Conservation (phyloP, 2,888 invertebrate genomes). For the Lissocephala sabroskyi region DNA sequence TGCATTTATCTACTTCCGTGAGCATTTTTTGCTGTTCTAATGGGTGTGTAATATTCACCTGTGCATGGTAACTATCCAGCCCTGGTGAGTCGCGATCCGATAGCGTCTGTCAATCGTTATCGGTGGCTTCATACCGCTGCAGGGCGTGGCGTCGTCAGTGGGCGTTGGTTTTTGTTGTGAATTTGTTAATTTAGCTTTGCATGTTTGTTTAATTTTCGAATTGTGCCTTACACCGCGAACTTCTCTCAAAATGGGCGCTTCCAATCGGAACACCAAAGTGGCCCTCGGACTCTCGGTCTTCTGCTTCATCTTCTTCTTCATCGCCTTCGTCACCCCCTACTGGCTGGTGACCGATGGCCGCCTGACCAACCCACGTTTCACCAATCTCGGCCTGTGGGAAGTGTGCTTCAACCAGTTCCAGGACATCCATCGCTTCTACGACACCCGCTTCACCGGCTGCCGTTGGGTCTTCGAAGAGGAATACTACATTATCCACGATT, state of each 20-base stretch:
- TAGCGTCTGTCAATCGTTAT: too few relatives aligned
- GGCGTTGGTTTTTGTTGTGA: too few relatives aligned
- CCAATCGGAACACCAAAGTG: conserved; percentile 68
- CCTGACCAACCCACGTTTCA: conserved; percentile 83
- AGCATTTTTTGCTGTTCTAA: too few relatives aligned
- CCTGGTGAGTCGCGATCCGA: too few relatives aligned
- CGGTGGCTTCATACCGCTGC: too few relatives aligned
- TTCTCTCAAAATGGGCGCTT: conserved; percentile 73
- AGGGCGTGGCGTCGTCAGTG: too few relatives aligned
- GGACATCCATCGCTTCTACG: conserved; percentile 89
- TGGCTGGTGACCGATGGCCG: conserved; percentile 90
- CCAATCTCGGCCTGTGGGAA: conserved; percentile 93
- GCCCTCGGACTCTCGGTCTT: conserved; percentile 79
- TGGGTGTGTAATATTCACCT: too few relatives aligned
- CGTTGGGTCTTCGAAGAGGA: conserved; percentile 99
- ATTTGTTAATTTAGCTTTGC: too few relatives aligned
- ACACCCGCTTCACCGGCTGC: conserved; percentile 87
- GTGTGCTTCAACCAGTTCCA: conserved; percentile 92
- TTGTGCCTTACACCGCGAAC: too few relatives aligned
- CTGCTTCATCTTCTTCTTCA: conserved; percentile 81
- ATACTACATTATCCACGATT: conserved; percentile 93
- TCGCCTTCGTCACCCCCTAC: conserved; percentile 89
- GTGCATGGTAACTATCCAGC: too few relatives aligned
- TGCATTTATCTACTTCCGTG: too few relatives aligned
- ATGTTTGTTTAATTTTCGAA: too few relatives aligned